Base-by-base conservation (phyloP, 2,113 vertebrate genomes). In the Vulpes vulpes region DNA sequence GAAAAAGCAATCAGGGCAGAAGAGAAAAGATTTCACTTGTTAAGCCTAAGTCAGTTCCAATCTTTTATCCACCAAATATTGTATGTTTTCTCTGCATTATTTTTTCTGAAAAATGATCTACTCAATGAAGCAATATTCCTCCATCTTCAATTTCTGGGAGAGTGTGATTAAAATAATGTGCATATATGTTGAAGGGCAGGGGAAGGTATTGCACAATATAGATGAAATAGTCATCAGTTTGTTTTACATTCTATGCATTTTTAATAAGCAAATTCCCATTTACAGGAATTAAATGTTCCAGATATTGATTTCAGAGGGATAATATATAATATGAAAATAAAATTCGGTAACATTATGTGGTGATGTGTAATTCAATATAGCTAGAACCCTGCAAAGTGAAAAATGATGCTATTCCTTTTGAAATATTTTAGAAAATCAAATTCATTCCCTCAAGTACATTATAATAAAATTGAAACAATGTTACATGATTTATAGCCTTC, bases 261-360 rank as follows among this genome's bases (percentile, higher is more conserved):
- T 98, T 93, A 95, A 98, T 95, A 96, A 81, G 97, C 10, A 98
- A 91, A 92, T 96, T 94, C 19, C 84, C 60, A 95, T 97, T 96
- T 94, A 86, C 69, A 96, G 62, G 71, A 98, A 92, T 67, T 96
- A 97, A 96, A 73, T 96, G 80, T 97, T 97, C 85, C 89, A 98
- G 74, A 83, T 98, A 97, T 93, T 98, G 89, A 98, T 97, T 98
- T 95, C 85, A 96, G 89, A 91, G 64, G 85, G 27, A 89, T 89
- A 91, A 79, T 94, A 91, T 60, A 69, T 95, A 96, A 93, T 96
- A 92, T 43, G 93, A 87, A 97, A 98, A 98, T 98, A 98, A 94
- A 96, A 98, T 93, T 96, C 53, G 86, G 67, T 95, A 96, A 25
- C 51, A 85, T 90, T 97, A 62, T 91, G 88, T 94, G 65, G 96